phyloP scores from a whole-genome alignment of 2,888 invertebrate genomes.

The Diarsia dahlii region DNA sequence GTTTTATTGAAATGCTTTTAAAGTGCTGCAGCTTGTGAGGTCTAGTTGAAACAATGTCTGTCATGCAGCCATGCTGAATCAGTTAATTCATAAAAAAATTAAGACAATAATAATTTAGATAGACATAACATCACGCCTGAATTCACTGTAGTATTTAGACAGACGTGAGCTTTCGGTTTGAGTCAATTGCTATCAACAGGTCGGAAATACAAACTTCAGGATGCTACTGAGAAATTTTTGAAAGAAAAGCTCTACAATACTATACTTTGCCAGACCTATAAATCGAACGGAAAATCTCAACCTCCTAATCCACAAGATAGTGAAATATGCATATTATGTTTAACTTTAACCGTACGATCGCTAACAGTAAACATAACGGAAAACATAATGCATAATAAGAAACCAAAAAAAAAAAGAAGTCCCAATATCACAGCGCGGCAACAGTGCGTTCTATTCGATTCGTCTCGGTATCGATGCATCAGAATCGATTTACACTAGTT shows the following conservation, averaged over 20 bases:
- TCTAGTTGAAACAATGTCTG: background rate
- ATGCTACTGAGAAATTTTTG: background rate
- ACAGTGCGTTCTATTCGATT: constrained; percentile 64
- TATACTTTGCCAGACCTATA: no score
- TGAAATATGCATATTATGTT: background rate
- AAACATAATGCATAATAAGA: background rate
- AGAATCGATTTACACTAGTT: constrained; percentile 81
- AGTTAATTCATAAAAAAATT: background rate
- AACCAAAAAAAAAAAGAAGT: background rate
- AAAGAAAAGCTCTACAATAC: no score
- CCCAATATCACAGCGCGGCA: constrained; percentile 24
- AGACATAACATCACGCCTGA: background rate
- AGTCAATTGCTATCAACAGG: background rate
- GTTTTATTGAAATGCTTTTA: constrained; percentile 22
- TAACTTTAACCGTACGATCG: background rate
- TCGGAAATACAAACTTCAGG: background rate
- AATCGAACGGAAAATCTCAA: no score
- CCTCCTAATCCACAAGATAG: background rate
- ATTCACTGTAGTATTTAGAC: background rate
- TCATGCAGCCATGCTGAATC: background rate
- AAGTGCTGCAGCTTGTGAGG: constrained; percentile 28
- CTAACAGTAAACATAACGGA: background rate
- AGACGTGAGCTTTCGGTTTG: background rate
- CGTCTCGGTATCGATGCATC: constrained; percentile 74
- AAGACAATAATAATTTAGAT: background rate